Conservation (phyloP, 92 coral and sea anemone genomes). For the Actinostola sp. region DNA sequence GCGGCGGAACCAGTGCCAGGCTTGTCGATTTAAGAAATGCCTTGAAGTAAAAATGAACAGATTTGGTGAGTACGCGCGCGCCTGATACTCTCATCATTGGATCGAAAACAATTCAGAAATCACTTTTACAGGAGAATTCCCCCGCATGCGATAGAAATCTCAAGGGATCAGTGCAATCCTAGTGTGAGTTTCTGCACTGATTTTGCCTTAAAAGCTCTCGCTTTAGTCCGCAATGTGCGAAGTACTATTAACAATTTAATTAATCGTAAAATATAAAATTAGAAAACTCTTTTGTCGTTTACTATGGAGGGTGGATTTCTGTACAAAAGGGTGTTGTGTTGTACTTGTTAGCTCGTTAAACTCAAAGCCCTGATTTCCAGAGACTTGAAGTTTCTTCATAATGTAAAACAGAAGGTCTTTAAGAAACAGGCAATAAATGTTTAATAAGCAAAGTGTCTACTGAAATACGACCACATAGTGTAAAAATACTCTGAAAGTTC, state of each 20-base stretch:
- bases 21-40: constrained; percentile 97
- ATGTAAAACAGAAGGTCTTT: background rate
- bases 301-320: constrained; percentile 6
- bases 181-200: too few species aligned
- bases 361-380: too few species aligned
- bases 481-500: background rate
- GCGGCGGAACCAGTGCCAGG: constrained; percentile 95
- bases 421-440: background rate
- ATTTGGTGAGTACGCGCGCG: constrained; percentile 82
- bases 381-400: too few species aligned
- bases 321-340: background rate
- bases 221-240: background rate
- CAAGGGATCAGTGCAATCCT: too few species aligned
- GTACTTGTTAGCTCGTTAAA: background rate
- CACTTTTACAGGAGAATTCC: background rate
- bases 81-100: constrained; percentile 10
- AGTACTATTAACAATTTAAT: background rate
- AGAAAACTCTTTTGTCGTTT: constrained; percentile 4
- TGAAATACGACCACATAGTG: background rate
- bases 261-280: background rate
- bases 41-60: constrained; percentile 98
- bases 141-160: background rate
- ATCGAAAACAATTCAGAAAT: constrained; percentile 19
- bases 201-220: too few species aligned
- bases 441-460: background rate